Evolutionary conservation across 1,140 invertebrate species (phyloP).

Genomic region (Neelides sp.): DNA sequence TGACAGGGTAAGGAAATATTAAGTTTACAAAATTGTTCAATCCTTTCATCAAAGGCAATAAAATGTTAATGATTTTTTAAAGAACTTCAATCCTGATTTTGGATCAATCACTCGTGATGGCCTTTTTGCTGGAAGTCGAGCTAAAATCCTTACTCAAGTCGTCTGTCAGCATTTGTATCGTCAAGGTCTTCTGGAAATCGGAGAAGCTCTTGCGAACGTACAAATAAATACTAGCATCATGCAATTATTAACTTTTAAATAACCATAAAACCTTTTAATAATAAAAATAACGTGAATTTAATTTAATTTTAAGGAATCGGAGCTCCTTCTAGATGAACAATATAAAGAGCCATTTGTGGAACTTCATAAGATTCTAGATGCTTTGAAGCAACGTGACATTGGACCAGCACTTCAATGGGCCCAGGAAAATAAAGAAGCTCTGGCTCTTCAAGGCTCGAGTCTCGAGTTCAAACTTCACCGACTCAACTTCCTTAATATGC

Average conservation of each 20-base stretch:
- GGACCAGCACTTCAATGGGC: conserved; percentile 70
- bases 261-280: not conserved
- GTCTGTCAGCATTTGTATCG: conserved; percentile 92
- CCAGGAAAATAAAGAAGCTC: conserved; percentile 46
- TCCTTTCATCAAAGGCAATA: not conserved
- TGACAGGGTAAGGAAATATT: conserved; percentile 53
- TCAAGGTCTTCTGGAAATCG: conserved; percentile 80
- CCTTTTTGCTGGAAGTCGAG: conserved; percentile 66
- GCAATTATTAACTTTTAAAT: too few relatives aligned
- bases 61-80: conserved; percentile 29
- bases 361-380: conserved; percentile 69
- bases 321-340: conserved; percentile 51
- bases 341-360: conserved; percentile 72
- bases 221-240: conserved; percentile 3
- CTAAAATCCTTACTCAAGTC: conserved; percentile 77
- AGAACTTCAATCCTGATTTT: conserved; percentile 86
- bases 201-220: conserved; percentile 60
- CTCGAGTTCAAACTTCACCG: conserved; percentile 78
- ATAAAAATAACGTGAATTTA: not conserved
- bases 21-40: conserved; percentile 2
- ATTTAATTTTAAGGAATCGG: conserved; percentile 53
- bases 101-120: conserved; percentile 73
- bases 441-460: conserved; percentile 52
- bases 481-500: conserved; percentile 55
- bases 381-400: conserved; percentile 61